These are phyloP conservation scores for Chiropotes sagulatus DNA, from an alignment of 2,797 vertebrate species.

Conservation along the genomic window DNA sequence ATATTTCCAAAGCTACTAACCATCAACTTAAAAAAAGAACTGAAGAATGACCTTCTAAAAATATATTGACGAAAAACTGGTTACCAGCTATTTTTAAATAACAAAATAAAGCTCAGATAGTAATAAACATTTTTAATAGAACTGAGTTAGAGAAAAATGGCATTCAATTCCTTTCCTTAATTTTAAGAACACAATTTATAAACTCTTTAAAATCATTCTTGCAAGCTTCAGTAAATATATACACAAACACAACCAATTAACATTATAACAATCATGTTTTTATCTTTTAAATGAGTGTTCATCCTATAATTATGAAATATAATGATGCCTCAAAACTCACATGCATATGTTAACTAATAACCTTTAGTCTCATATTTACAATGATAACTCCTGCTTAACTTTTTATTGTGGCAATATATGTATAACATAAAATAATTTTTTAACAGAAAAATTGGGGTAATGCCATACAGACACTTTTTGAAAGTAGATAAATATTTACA, in stretches of 20 bases:
- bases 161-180: background rate
- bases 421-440: slow-evolving; percentile 1
- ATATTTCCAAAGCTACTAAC: background rate
- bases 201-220: slow-evolving; percentile 47
- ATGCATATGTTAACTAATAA: background rate
- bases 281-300: background rate
- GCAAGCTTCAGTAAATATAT: background rate
- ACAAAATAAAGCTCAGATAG: background rate
- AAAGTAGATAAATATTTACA: background rate
- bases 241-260: background rate
- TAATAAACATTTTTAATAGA: background rate
- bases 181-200: slow-evolving; percentile 6
- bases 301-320: background rate
- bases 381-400: background rate
- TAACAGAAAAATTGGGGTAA: background rate
- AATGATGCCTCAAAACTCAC: background rate
- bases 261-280: background rate
- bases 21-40: background rate
- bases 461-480: background rate
- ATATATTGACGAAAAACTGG: background rate
- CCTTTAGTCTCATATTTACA: background rate
- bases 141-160: background rate
- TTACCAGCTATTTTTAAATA: background rate
- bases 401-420: background rate
- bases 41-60: background rate